These are phyloP conservation scores for Nannospalax galili DNA, from an alignment of 2,113 vertebrate species.

Conservation along the genomic window DNA sequence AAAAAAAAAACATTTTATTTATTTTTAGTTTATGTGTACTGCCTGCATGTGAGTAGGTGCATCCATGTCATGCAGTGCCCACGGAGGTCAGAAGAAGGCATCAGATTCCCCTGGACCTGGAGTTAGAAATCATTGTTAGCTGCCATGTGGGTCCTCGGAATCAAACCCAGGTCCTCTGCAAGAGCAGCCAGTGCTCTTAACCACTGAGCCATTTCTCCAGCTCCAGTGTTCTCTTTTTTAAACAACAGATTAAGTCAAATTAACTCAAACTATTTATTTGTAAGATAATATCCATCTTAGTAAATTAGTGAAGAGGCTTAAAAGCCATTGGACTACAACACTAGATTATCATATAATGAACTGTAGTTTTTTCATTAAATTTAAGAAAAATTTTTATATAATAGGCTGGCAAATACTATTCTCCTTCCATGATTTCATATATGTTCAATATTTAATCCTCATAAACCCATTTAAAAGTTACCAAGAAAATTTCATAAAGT, in stretches of 20 bases:
- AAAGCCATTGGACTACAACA: neutral
- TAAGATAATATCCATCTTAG: slow-evolving; percentile 2
- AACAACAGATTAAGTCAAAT: neutral
- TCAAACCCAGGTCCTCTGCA: no score
- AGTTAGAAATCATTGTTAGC: no score
- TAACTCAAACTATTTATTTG: neutral
- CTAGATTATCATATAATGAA: neutral
- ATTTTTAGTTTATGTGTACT: no score
- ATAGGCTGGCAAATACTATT: neutral
- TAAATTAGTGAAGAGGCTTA: slow-evolving; percentile 12
- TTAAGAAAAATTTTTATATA: slow-evolving; percentile 30
- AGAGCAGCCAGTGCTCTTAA: no score
- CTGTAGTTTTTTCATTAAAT: slow-evolving; percentile 10
- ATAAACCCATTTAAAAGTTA: slow-evolving; percentile 44
- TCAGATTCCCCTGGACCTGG: no score
- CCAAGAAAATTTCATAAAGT: slow-evolving; percentile 25
- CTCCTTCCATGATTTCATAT: slow-evolving; percentile 17
- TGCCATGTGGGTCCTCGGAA: no score
- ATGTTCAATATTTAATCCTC: slow-evolving; percentile 59
- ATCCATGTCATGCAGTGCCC: no score
- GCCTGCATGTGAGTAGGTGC: no score
- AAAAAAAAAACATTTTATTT: no score
- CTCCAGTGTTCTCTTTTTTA: no score
- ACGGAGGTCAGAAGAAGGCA: no score
- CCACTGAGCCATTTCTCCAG: no score